Base-by-base conservation (phyloP, 2,797 vertebrate species). In the Phrynocephalus guinanensis region DNA sequence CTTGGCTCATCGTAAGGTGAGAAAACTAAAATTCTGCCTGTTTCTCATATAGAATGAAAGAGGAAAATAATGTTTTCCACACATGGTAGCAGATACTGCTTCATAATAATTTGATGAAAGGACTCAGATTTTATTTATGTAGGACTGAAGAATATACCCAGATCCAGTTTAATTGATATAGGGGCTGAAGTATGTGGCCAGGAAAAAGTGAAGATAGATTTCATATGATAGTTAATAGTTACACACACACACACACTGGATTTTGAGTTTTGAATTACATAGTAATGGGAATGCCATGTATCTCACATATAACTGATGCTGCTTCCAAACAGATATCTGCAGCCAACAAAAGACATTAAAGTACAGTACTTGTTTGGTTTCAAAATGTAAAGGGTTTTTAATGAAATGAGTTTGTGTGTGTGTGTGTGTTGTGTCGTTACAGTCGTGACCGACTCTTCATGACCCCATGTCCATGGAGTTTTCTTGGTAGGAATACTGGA, bases 1-100 rank as follows among this genome's bases (percentile, higher is more conserved):
- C 91, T 93, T 91, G 83, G 90, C 89, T 94, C 94, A 89, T 80
- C 89, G 86, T 85, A 92, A 93, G 82, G 86, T 82, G 91, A 94
- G 87, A 93, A 93, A 93, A 93, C 82, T 94, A 90, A 93, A 93
- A 90, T 91, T 92, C 88, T 89, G 90, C 92, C 91, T 93, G 91
- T 91, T 93, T 91, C 94, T 91, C 86, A 95, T 82, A 88, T 73
- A 86, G 82, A 92, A 87, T 86, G 86, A 56, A 48, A n/a, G 68
- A 82, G 52, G 26, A 70, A 44, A 79, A 93, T 87, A 18, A 9
- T 81, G 91, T 91, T 92, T 87, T 89, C 91, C 82, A 95, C 88
- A 91, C 90, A 87, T 63, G 24, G 60, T 18, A 66, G 68, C 48
- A 52, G 91, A 92, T 92, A 56, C 79, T 93, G 79, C 60, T 83